Conservation (phyloP, 2,888 invertebrate genomes). For the Orthosia cruda region DNA sequence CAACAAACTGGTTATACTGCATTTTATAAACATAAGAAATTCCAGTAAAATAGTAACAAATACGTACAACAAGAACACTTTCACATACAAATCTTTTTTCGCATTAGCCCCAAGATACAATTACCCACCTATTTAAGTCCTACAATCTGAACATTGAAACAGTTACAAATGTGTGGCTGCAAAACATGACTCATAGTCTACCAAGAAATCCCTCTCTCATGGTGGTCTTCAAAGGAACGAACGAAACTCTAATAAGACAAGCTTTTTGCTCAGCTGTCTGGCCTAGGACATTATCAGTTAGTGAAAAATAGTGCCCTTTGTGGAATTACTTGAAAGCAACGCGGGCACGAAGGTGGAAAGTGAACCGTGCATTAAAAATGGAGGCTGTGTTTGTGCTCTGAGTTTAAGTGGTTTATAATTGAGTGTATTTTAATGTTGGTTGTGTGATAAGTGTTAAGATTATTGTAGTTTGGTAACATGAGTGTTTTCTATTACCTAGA, state of each 20-base stretch:
- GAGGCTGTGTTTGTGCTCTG: constrained; percentile 12
- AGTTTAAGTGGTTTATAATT: constrained; percentile 51
- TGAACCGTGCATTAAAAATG: constrained; percentile 60
- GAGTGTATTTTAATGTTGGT: constrained; percentile 13
- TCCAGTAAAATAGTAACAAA: neutral
- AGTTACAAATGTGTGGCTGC: constrained; percentile 85
- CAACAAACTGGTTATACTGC: neutral
- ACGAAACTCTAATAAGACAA: constrained; percentile 88
- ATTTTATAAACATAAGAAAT: neutral
- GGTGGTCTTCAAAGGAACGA: constrained; percentile 86
- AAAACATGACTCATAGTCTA: constrained; percentile 83
- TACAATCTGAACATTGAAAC: constrained; percentile 78
- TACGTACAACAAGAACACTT: neutral
- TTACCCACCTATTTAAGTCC: constrained; percentile 34
- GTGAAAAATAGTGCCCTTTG: constrained; percentile 90
- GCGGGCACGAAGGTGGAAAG: constrained; percentile 68
- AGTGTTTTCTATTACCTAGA: neutral
- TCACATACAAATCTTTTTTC: constrained; percentile 17
- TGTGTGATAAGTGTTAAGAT: constrained; percentile 10
- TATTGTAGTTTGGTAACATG: neutral
- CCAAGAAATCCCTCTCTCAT: constrained; percentile 82
- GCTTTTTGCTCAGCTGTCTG: constrained; percentile 86
- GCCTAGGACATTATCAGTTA: constrained; percentile 84
- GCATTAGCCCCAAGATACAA: constrained; percentile 36
- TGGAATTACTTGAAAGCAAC: constrained; percentile 74